Evolutionary conservation across 2,113 vertebrate genomes (phyloP).

Genomic region (Triplophysa rosa): DNA sequence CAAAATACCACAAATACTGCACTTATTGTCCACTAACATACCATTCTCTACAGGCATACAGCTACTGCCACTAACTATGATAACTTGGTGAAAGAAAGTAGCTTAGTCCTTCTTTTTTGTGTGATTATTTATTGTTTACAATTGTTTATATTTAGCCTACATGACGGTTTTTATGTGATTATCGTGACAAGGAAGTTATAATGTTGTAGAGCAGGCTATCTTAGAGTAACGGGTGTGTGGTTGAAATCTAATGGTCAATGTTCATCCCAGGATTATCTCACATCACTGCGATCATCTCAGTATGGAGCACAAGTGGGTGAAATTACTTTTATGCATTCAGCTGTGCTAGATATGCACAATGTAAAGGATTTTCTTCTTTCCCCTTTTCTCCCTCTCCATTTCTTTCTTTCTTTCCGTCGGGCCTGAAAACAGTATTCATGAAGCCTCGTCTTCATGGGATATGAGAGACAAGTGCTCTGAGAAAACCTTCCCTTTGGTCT

Average conservation of each 20-base stretch:
- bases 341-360: neutral
- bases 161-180: no score
- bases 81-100: neutral
- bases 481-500: neutral
- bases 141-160: no score
- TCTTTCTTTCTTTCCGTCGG: constrained; percentile 16
- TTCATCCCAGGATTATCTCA: neutral
- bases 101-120: no score
- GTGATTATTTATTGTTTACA: no score
- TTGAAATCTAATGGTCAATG: neutral
- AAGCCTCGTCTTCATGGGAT: neutral
- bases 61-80: neutral
- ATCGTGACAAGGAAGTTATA: no score
- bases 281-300: neutral
- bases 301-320: neutral
- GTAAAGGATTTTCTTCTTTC: neutral
- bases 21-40: no score
- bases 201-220: no score
- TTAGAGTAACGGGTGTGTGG: neutral
- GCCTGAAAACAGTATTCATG: constrained; percentile 8
- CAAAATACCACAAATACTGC: neutral
- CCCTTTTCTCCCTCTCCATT: neutral
- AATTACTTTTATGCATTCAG: neutral
- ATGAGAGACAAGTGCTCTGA: no score
- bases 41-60: no score